These are phyloP conservation scores for Polydrusus cervinus DNA, from an alignment of 2,888 invertebrate species.

Conservation along the genomic window DNA sequence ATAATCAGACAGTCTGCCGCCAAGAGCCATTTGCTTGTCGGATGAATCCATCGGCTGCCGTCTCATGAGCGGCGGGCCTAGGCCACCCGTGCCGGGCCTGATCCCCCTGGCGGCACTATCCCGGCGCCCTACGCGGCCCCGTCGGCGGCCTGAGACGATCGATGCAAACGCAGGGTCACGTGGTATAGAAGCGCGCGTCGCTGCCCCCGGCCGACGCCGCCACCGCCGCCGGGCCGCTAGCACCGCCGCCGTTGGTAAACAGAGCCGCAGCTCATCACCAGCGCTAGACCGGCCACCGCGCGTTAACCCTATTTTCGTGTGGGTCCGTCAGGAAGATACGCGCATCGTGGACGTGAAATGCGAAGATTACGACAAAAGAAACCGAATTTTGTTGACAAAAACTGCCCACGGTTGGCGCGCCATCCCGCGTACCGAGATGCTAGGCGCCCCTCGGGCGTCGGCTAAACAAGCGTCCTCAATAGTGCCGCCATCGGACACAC, in stretches of 20 bases:
- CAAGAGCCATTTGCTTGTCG: conserved; percentile 39
- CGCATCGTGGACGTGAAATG: conserved; percentile 88
- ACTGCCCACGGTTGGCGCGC: conserved; percentile 88
- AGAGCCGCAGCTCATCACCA: conserved; percentile 61
- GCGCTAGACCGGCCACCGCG: conserved; percentile 74
- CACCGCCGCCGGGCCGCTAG: conserved; percentile 68
- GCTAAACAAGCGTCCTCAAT: conserved; percentile 62
- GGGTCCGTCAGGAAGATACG: conserved; percentile 87
- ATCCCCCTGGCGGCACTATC: conserved; percentile 70
- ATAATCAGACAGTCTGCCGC: conserved; percentile 35
- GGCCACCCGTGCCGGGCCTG: conserved; percentile 71
- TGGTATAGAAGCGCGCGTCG: conserved; percentile 63
- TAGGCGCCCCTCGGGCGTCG: conserved; percentile 71
- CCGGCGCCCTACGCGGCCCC: conserved; percentile 68
- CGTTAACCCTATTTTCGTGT: conserved; percentile 88
- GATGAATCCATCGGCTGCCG: conserved; percentile 53
- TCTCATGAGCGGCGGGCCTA: conserved; percentile 69
- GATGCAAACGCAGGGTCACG: conserved; percentile 67
- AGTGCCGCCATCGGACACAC: conserved; percentile 57
- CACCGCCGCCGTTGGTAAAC: conserved; percentile 50
- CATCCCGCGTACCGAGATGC: conserved; percentile 84
- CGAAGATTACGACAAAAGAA: conserved; percentile 90
- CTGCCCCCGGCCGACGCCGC: conserved; percentile 65
- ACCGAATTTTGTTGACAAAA: conserved; percentile 88
- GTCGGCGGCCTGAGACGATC: conserved; percentile 67